These are phyloP conservation scores for Tridacna gigas DNA, from an alignment of 2,888 invertebrate genomes.

Conservation along the genomic window DNA sequence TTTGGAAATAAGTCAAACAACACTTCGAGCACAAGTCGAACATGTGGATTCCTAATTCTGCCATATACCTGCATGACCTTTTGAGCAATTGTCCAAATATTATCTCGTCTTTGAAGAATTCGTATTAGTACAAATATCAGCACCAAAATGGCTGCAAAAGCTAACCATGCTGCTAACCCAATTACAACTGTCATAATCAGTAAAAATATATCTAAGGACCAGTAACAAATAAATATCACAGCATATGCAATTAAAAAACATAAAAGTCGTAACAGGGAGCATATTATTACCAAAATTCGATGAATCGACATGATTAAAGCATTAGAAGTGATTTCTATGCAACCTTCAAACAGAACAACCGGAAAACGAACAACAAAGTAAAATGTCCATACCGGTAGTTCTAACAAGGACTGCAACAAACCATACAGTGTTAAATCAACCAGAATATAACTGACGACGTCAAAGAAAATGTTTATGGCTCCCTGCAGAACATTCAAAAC, in stretches of 20 bases:
- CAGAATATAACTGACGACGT: background rate
- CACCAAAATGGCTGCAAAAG: background rate
- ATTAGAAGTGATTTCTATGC: constrained; percentile 11
- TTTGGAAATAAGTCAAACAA: constrained; percentile 8
- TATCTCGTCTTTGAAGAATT: background rate
- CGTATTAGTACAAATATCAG: background rate
- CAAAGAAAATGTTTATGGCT: background rate
- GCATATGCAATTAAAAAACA: background rate
- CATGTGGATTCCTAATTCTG: background rate
- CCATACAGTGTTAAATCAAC: background rate
- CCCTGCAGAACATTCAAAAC: background rate
- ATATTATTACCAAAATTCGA: background rate
- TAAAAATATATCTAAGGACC: constrained; percentile 8
- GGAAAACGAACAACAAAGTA: constrained; percentile 6
- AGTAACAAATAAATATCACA: constrained; percentile 21
- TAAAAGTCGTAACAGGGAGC: constrained; percentile 12
- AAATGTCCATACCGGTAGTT: constrained; percentile 9
- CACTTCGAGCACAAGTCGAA: background rate
- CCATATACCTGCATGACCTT: background rate
- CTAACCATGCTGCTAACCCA: constrained; percentile 10
- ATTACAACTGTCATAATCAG: constrained; percentile 8
- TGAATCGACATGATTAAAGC: background rate
- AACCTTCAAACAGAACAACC: background rate
- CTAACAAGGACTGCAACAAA: background rate
- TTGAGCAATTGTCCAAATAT: background rate